phyloP scores from a whole-genome alignment of 2,113 vertebrate species.

The Thalassoma bifasciatum region DNA sequence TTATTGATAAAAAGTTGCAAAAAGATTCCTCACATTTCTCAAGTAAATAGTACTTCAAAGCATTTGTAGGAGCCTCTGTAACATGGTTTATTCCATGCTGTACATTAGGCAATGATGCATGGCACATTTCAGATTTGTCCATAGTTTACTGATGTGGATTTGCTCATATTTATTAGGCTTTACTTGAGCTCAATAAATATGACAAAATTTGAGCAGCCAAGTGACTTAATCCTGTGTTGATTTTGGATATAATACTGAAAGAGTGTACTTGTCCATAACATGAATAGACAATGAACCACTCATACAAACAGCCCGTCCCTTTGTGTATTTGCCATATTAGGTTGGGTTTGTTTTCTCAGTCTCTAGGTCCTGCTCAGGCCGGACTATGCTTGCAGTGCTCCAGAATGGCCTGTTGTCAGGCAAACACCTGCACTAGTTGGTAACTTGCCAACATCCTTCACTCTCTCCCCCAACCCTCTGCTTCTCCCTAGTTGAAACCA shows the following conservation, averaged over 20 bases:
- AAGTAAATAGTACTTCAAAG: too few species aligned
- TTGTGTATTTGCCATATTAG: constrained; percentile 60
- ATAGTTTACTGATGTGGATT: too few species aligned
- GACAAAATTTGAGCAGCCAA: background rate
- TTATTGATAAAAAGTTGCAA: too few species aligned
- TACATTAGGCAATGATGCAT: too few species aligned
- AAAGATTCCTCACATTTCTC: too few species aligned
- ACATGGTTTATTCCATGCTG: too few species aligned
- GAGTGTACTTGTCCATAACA: constrained; percentile 41
- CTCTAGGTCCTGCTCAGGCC: constrained; percentile 65
- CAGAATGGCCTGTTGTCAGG: constrained; percentile 65
- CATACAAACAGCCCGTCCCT: constrained; percentile 31
- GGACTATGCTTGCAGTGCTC: constrained; percentile 58
- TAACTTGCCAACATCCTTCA: constrained; percentile 70
- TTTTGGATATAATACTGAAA: constrained; percentile 32
- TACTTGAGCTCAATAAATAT: background rate
- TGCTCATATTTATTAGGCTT: too few species aligned
- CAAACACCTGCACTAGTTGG: constrained; percentile 81
- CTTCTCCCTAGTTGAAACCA: constrained; percentile 58
- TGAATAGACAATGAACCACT: constrained; percentile 46
- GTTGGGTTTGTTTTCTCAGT: constrained; percentile 59
- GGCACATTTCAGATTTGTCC: too few species aligned
- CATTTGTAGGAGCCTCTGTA: too few species aligned
- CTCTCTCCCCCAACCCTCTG: constrained; percentile 44
- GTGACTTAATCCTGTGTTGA: constrained; percentile 25